Percentiles rank a stretch among this genome's conserved stretches.
Evolutionary conservation across 2,113 vertebrate species (phyloP).

Genomic region (Eubucco bourcierii): DNA sequence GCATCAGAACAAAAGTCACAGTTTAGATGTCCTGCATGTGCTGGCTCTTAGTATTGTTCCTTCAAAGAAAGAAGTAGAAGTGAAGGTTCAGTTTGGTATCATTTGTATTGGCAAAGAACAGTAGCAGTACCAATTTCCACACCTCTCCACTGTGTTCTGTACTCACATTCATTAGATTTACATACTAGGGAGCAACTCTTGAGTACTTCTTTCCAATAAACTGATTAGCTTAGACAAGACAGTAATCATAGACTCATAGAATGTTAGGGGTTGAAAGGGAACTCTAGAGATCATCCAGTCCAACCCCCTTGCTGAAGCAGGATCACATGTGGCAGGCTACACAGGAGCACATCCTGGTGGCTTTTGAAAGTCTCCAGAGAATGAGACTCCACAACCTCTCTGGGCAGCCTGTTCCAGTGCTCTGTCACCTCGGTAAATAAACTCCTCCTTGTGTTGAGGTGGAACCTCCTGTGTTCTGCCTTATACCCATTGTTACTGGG

Average conservation of each 20-base stretch:
- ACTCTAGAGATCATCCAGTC: too few relatives aligned
- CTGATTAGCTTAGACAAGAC: neutral
- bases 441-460: too few relatives aligned
- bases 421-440: too few relatives aligned
- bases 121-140: neutral
- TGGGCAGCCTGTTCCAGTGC: too few relatives aligned
- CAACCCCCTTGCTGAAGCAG: too few relatives aligned
- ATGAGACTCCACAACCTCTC: too few relatives aligned
- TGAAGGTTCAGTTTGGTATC: neutral
- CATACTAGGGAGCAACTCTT: neutral
- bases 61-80: neutral
- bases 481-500: too few relatives aligned
- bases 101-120: neutral
- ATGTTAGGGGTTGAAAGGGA: too few relatives aligned
- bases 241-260: neutral
- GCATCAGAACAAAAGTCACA: neutral
- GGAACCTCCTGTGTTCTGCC: too few relatives aligned
- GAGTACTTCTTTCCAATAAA: neutral
- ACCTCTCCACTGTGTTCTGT: neutral
- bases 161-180: neutral
- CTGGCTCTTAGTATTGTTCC: neutral
- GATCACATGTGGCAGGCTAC: too few relatives aligned
- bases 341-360: too few relatives aligned
- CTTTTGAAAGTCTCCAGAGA: too few relatives aligned
- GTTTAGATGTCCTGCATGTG: neutral